Percentiles rank a stretch among this genome's conserved stretches.
These are phyloP conservation scores for Actinernus sp. DNA, from an alignment of 92 coral and sea anemone genomes.

Conservation along the genomic window DNA sequence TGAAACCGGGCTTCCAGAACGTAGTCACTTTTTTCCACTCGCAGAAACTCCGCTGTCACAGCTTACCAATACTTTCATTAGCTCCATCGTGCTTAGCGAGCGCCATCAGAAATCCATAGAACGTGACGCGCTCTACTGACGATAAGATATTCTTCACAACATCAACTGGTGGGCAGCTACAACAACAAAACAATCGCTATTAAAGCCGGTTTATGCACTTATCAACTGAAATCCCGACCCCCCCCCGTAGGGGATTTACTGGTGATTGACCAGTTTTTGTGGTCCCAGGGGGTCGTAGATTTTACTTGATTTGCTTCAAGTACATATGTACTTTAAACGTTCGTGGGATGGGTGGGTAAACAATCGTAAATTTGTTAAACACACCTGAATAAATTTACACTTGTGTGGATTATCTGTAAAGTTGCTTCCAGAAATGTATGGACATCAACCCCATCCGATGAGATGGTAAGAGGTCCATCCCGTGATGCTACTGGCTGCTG, in stretches of 20 bases:
- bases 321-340: neutral
- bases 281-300: too few species aligned
- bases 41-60: too few species aligned
- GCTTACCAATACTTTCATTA: conserved; percentile 80
- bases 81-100: conserved; percentile 89
- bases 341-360: neutral
- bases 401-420: conserved; percentile 71
- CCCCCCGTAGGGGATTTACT: too few species aligned
- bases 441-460: conserved; percentile 86
- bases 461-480: conserved; percentile 29
- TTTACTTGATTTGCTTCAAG: too few species aligned
- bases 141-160: conserved; percentile 77
- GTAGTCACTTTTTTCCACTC: neutral
- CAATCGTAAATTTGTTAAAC: too few species aligned
- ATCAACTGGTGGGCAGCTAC: conserved; percentile 83
- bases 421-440: conserved; percentile 81
- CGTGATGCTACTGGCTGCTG: conserved; percentile 42
- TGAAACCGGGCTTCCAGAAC: neutral
- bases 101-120: conserved; percentile 97
- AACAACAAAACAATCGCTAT: neutral
- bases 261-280: too few species aligned
- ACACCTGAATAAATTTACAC: conserved; percentile 67
- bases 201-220: too few species aligned
- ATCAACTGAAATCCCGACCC: too few species aligned
- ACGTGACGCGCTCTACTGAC: conserved; percentile 86